These are phyloP conservation scores for Rhinoderma darwinii DNA, from an alignment of 2,113 vertebrate species.

Conservation along the genomic window DNA sequence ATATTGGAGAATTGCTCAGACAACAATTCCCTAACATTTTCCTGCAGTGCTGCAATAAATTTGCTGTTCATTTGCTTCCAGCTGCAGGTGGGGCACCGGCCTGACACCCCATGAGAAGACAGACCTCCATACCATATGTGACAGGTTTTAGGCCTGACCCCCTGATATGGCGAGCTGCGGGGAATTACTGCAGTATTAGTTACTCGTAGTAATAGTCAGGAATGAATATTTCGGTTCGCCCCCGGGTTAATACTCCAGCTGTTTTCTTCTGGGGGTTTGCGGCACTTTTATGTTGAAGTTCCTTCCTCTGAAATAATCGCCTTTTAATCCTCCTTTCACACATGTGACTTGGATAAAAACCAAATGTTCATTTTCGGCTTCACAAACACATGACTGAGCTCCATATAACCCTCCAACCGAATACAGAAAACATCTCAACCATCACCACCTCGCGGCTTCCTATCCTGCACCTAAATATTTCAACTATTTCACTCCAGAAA, in stretches of 20 bases:
- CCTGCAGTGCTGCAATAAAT: neutral
- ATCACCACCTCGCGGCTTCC: too few species aligned
- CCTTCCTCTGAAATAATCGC: neutral
- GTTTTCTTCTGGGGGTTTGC: neutral
- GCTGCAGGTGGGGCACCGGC: neutral
- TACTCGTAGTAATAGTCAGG: neutral
- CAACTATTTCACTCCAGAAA: too few species aligned
- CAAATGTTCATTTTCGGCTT: slow-evolving; percentile 11
- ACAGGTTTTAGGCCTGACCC: too few species aligned
- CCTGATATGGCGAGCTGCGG: neutral
- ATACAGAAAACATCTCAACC: neutral
- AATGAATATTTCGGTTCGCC: neutral
- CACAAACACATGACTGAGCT: neutral
- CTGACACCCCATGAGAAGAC: neutral
- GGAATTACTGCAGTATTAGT: neutral
- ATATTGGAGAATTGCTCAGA: neutral
- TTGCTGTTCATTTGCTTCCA: neutral
- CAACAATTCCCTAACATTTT: neutral
- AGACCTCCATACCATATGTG: too few species aligned
- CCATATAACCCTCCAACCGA: neutral
- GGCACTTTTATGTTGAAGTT: slow-evolving; percentile 11
- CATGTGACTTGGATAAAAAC: slow-evolving; percentile 47
- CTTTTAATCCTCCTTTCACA: slow-evolving; percentile 30
- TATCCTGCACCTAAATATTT: too few species aligned
- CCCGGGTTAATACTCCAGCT: neutral